Evolutionary conservation across 2,888 invertebrate species (phyloP).

Genomic region (Alentia gelatinosa): DNA sequence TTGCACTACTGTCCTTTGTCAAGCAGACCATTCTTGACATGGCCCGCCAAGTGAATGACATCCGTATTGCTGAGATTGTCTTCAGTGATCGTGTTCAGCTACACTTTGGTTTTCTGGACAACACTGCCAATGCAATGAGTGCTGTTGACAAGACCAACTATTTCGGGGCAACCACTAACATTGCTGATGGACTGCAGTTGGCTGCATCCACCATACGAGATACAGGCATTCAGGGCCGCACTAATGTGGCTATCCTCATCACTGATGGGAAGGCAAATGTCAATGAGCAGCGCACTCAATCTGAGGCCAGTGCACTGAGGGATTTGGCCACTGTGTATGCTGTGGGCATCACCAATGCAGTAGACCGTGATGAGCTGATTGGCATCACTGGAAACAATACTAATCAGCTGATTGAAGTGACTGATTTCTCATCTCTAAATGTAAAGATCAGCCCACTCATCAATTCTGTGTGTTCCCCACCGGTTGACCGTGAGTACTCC

Average conservation of each 20-base stretch:
- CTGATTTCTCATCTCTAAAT: background rate
- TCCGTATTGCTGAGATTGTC: conserved; percentile 14
- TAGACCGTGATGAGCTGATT: background rate
- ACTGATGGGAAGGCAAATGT: conserved; percentile 1
- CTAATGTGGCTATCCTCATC: background rate
- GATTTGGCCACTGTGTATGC: background rate
- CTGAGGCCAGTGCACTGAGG: background rate
- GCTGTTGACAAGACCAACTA: background rate
- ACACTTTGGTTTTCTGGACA: background rate
- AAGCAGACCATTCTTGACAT: background rate
- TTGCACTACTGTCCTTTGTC: background rate
- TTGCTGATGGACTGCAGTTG: background rate
- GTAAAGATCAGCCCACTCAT: background rate
- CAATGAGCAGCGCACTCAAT: background rate
- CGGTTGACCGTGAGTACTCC: background rate
- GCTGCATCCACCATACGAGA: background rate
- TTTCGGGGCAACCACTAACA: background rate
- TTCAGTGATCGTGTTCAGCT: conserved; percentile 9
- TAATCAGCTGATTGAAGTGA: background rate
- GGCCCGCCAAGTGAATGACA: background rate
- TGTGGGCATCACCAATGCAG: background rate
- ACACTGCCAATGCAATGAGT: background rate
- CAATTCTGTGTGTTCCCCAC: background rate
- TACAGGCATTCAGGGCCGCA: background rate
- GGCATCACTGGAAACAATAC: background rate